Evolutionary conservation across 2,113 vertebrate species (phyloP).

Genomic region (Seriola dumerili): DNA sequence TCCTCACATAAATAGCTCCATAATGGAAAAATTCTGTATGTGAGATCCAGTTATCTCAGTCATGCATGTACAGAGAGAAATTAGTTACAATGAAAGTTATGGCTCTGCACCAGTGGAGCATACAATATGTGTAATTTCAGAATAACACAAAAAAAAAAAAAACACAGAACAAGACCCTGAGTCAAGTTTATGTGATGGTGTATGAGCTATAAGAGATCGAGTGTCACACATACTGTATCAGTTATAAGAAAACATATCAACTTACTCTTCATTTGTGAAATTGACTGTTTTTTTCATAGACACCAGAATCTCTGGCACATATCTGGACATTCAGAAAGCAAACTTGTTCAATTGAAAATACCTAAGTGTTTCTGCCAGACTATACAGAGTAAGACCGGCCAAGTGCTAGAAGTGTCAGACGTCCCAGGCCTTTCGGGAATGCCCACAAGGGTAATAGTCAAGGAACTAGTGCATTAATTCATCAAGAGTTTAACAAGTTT

Average conservation of each 20-base stretch:
- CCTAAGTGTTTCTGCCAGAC: neutral
- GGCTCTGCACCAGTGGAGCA: constrained; percentile 2
- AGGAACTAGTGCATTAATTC: constrained; percentile 1
- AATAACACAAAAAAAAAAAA: neutral
- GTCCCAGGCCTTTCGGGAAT: neutral
- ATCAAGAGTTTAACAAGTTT: neutral
- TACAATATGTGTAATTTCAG: neutral
- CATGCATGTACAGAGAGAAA: neutral
- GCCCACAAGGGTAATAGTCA: neutral
- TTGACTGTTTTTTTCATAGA: neutral
- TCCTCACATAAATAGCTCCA: constrained; percentile 33
- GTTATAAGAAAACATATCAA: neutral
- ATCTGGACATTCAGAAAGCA: neutral
- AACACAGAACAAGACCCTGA: constrained; percentile 7
- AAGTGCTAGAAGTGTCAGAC: neutral
- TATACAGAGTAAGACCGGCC: neutral
- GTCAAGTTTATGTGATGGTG: neutral
- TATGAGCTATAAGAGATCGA: neutral
- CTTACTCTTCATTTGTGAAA: neutral
- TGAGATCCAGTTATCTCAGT: constrained; percentile 4
- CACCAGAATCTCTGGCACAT: neutral
- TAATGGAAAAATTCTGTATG: constrained; percentile 19
- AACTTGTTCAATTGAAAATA: neutral
- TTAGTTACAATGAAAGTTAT: neutral
- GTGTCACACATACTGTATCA: neutral